phyloP scores from a whole-genome alignment of 2,797 vertebrate genomes.

The Ctenosaura bakeri region DNA sequence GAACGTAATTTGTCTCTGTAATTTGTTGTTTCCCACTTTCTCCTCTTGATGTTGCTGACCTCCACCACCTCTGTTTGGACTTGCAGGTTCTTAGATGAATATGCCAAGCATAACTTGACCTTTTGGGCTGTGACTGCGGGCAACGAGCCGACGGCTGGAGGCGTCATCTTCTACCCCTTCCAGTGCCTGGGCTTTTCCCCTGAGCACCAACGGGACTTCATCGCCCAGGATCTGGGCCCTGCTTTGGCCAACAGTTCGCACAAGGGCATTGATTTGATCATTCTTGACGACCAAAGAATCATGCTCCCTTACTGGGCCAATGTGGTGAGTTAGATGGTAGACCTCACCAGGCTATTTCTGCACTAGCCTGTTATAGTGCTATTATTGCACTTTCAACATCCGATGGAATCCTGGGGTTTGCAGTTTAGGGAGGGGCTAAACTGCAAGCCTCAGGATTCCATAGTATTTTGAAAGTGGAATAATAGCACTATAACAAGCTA shows the following conservation, averaged over 20 bases:
- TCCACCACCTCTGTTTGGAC: fast-evolving
- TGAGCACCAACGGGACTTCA: conserved; percentile 93
- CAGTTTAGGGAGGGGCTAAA: too few relatives aligned
- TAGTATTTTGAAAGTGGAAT: too few relatives aligned
- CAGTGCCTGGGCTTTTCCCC: conserved; percentile 95
- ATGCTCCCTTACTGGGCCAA: conserved; percentile 93
- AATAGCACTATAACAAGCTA: too few relatives aligned
- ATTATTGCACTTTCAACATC: too few relatives aligned
- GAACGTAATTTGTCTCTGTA: too few relatives aligned
- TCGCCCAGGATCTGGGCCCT: conserved; percentile 90
- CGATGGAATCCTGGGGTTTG: too few relatives aligned
- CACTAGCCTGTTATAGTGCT: too few relatives aligned
- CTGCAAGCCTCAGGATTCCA: too few relatives aligned
- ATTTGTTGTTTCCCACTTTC: not conserved
- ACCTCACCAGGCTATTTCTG: too few relatives aligned
- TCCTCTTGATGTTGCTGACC: not conserved
- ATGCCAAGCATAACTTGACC: conserved; percentile 88
- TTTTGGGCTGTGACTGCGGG: conserved; percentile 95
- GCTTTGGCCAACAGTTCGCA: conserved; percentile 86
- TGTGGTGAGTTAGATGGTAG: conserved; percentile 87
- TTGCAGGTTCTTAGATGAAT: conserved; percentile 92
- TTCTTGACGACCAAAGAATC: conserved; percentile 91
- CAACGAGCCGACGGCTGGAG: conserved; percentile 92
- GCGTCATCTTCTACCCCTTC: conserved; percentile 91
- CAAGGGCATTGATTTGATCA: conserved; percentile 83